phyloP scores from a whole-genome alignment of 2,888 invertebrate genomes.

The Melinaea menophilus region DNA sequence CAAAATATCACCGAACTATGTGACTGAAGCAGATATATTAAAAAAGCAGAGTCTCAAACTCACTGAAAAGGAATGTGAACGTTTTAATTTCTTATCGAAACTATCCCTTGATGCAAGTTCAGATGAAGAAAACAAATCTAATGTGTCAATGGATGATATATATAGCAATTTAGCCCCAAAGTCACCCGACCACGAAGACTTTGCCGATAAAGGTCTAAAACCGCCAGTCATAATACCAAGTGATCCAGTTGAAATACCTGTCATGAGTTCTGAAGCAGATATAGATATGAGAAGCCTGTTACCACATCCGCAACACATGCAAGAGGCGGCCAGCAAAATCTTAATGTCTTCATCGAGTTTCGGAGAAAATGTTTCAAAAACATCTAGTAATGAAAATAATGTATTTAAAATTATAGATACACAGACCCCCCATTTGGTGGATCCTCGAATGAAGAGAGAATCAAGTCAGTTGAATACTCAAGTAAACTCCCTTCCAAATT shows the following conservation, averaged over 20 bases:
- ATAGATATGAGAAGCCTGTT: conserved; percentile 60
- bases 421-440: conserved; percentile 27
- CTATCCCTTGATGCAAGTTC: conserved; percentile 52
- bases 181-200: conserved; percentile 60
- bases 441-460: conserved; percentile 57
- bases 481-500: conserved; percentile 40
- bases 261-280: conserved; percentile 44
- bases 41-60: conserved; percentile 66
- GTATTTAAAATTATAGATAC: conserved; percentile 16
- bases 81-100: conserved; percentile 61
- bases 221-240: conserved; percentile 64
- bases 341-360: neutral
- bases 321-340: conserved; percentile 5
- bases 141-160: conserved; percentile 42
- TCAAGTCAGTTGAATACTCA: conserved; percentile 30
- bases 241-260: conserved; percentile 53
- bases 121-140: conserved; percentile 46
- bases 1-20: conserved; percentile 11
- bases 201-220: conserved; percentile 37
- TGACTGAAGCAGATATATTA: conserved; percentile 43
- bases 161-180: conserved; percentile 59
- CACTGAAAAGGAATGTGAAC: conserved; percentile 71
- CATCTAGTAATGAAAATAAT: conserved; percentile 13
- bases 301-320: conserved; percentile 34
- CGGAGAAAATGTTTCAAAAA: conserved; percentile 13